Evolutionary conservation across 2,113 vertebrate genomes (phyloP).

Genomic region (Collichthys lucidus): DNA sequence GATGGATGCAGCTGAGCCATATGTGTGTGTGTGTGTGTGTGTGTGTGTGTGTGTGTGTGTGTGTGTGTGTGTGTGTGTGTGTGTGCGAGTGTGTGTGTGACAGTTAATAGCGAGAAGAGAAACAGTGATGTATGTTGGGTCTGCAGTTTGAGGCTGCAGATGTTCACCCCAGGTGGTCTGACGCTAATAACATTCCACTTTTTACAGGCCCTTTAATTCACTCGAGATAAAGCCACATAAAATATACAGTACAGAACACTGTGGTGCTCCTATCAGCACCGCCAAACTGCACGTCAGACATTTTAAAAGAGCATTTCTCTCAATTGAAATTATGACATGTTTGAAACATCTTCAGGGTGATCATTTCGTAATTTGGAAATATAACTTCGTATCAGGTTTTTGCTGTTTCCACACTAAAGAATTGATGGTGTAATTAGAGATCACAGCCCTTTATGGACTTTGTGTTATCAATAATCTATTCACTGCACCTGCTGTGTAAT

Average conservation of each 20-base stretch:
- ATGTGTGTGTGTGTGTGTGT: not conserved
- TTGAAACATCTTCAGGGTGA: not conserved
- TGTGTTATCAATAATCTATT: not conserved
- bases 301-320: not conserved
- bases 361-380: not conserved
- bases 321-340: not conserved
- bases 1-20: slow-evolving; percentile 27
- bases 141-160: slow-evolving; percentile 71
- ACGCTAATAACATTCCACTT: slow-evolving; percentile 62
- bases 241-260: slow-evolving; percentile 28
- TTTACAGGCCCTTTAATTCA: slow-evolving; percentile 74
- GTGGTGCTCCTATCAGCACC: slow-evolving; percentile 9
- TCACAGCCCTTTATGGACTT: not conserved
- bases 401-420: not conserved
- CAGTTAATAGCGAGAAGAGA: slow-evolving; percentile 47
- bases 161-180: slow-evolving; percentile 78
- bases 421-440: not conserved
- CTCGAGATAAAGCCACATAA: slow-evolving; percentile 63
- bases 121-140: slow-evolving; percentile 65
- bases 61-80: slow-evolving; percentile 4
- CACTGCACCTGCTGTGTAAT: not conserved
- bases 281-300: not conserved
- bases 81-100: slow-evolving; percentile 37
- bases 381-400: not conserved
- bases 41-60: slow-evolving; percentile 26